phyloP scores from a whole-genome alignment of 2,113 vertebrate genomes.

The Pomatorhinus ruficollis region DNA sequence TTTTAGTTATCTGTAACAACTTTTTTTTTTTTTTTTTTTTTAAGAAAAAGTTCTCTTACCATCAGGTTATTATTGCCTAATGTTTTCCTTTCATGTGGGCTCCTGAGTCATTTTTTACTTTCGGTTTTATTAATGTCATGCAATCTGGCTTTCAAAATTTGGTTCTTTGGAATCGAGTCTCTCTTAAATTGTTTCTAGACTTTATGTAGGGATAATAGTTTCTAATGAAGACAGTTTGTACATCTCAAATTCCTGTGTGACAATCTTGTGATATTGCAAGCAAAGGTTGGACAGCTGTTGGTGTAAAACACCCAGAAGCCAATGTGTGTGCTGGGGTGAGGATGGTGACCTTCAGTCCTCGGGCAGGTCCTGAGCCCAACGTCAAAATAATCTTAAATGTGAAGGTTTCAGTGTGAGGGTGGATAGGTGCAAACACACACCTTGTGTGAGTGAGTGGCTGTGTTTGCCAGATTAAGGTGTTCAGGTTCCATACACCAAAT shows the following conservation, averaged over 20 bases:
- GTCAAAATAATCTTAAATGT: neutral
- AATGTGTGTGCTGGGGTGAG: neutral
- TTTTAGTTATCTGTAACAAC: neutral
- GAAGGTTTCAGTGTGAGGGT: neutral
- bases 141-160: neutral
- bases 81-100: slow-evolving; percentile 51
- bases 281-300: too few species aligned
- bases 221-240: neutral
- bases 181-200: neutral
- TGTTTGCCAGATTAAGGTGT: neutral
- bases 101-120: slow-evolving; percentile 32
- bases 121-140: neutral
- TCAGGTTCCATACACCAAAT: neutral
- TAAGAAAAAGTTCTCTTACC: neutral
- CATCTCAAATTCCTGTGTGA: neutral
- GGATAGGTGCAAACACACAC: accelerated
- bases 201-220: neutral
- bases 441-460: accelerated
- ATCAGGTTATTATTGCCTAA: neutral
- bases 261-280: accelerated
- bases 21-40: neutral
- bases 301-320: neutral
- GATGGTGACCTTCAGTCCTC: neutral
- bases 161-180: neutral
- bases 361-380: neutral